Evolutionary conservation across 2,113 vertebrate genomes (phyloP).

Genomic region (Nyctereutes procyonoides): DNA sequence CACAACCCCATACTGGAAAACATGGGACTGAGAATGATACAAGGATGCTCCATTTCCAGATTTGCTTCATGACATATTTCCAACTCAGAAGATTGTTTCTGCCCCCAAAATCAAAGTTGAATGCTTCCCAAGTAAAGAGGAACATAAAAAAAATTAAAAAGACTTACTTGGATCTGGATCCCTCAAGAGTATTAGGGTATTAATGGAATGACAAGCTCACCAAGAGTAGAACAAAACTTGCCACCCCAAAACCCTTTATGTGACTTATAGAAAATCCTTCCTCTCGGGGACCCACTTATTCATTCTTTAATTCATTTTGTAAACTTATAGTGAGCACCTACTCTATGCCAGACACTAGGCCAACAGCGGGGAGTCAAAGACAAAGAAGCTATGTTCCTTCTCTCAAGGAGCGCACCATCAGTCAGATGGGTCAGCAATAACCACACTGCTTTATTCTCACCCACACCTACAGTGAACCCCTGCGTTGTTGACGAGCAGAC

Average conservation of each 20-base stretch:
- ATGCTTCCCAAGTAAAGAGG: neutral
- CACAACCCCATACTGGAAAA: neutral
- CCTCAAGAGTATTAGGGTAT: neutral
- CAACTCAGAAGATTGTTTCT: neutral
- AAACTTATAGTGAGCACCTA: neutral
- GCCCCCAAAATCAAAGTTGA: neutral
- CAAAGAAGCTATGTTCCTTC: neutral
- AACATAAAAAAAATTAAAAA: neutral
- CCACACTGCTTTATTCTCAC: neutral
- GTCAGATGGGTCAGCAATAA: neutral
- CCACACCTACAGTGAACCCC: neutral
- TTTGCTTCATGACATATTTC: neutral
- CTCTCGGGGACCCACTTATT: neutral
- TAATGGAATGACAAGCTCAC: neutral
- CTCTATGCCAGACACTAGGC: neutral
- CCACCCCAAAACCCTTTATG: neutral
- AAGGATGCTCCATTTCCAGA: neutral
- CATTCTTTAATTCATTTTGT: conserved; percentile 16
- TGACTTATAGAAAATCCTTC: neutral
- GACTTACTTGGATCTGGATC: neutral
- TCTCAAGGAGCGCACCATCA: neutral
- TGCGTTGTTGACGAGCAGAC: neutral
- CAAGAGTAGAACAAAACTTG: neutral
- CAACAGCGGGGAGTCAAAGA: neutral
- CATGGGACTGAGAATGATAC: neutral